Percentiles rank a stretch among this genome's conserved stretches.
Evolutionary conservation across 2,113 vertebrate genomes (phyloP).

Genomic region (Embiotoca jacksoni): DNA sequence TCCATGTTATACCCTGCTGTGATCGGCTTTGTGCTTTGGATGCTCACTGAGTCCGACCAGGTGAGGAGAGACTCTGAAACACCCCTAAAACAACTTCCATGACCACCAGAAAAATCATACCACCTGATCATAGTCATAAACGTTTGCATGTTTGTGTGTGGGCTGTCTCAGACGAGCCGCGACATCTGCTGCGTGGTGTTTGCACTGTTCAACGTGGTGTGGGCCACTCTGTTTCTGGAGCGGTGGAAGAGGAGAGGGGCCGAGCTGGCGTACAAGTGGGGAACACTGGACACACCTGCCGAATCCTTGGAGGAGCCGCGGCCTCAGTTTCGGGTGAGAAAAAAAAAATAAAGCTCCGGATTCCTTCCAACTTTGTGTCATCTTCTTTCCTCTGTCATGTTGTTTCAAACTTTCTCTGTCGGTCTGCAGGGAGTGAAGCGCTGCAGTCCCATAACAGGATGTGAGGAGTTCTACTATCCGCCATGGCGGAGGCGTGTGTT

Average conservation of each 20-base stretch:
- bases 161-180: constrained; percentile 89
- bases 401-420: constrained; percentile 9
- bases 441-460: constrained; percentile 93
- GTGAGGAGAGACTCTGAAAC: constrained; percentile 73
- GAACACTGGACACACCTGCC: constrained; percentile 90
- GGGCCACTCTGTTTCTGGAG: constrained; percentile 97
- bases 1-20: constrained; percentile 97
- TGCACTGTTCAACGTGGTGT: constrained; percentile 96
- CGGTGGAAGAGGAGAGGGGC: constrained; percentile 96
- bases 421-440: constrained; percentile 88
- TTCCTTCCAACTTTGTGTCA: neutral
- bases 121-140: neutral
- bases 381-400: neutral
- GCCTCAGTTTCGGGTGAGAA: constrained; percentile 93
- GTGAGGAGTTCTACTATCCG: constrained; percentile 95
- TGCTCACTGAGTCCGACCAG: constrained; percentile 95
- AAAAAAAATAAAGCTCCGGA: neutral
- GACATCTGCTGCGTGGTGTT: constrained; percentile 98
- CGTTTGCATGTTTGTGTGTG: constrained; percentile 1
- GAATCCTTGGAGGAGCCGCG: constrained; percentile 95
- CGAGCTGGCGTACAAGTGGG: constrained; percentile 97
- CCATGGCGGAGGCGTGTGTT: constrained; percentile 94
- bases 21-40: constrained; percentile 94
- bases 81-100: neutral
- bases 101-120: accelerated